These are phyloP conservation scores for Nipponacmea schrenckii DNA, from an alignment of 2,888 invertebrate genomes.

Conservation along the genomic window DNA sequence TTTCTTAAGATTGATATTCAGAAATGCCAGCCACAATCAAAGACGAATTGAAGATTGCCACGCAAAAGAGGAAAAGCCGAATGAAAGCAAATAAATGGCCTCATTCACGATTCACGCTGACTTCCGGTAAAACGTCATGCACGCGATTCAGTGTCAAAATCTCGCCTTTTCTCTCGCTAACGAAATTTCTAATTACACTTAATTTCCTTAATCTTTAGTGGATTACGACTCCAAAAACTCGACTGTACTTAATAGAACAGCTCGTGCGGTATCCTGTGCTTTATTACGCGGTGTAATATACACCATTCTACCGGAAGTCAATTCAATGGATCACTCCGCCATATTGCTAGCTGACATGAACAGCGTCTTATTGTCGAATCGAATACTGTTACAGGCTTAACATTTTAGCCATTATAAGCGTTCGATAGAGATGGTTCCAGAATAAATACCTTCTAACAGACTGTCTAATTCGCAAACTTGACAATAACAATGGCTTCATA, in stretches of 20 bases:
- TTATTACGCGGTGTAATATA: constrained; percentile 43
- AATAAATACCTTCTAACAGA: too few relatives aligned
- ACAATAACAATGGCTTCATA: constrained; percentile 3
- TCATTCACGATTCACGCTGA: constrained; percentile 21
- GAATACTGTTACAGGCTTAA: not conserved
- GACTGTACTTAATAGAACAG: constrained; percentile 35
- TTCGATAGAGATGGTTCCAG: too few relatives aligned
- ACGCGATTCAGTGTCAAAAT: constrained; percentile 11
- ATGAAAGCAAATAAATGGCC: constrained; percentile 31
- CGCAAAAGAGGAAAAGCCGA: constrained; percentile 17
- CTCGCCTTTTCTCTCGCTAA: constrained; percentile 13
- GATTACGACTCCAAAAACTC: constrained; percentile 19
- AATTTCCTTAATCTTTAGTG: constrained; percentile 27
- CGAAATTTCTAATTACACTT: constrained; percentile 32
- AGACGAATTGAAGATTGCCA: constrained; percentile 2
- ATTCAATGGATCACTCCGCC: constrained; percentile 34
- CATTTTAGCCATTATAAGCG: too few relatives aligned
- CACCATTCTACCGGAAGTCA: constrained; percentile 44
- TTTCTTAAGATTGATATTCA: constrained; percentile 3
- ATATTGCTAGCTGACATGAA: constrained; percentile 15
- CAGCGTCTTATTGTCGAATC: constrained; percentile 7
- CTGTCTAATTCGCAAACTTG: too few relatives aligned
- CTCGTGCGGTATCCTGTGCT: constrained; percentile 44
- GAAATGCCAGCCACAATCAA: not conserved
- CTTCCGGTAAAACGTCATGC: constrained; percentile 27